A percentile compares a stretch with the other conserved stretches of the same genome.
phyloP scores from a whole-genome alignment of 2,888 invertebrate genomes.

The Stenoptilia bipunctidactyla region DNA sequence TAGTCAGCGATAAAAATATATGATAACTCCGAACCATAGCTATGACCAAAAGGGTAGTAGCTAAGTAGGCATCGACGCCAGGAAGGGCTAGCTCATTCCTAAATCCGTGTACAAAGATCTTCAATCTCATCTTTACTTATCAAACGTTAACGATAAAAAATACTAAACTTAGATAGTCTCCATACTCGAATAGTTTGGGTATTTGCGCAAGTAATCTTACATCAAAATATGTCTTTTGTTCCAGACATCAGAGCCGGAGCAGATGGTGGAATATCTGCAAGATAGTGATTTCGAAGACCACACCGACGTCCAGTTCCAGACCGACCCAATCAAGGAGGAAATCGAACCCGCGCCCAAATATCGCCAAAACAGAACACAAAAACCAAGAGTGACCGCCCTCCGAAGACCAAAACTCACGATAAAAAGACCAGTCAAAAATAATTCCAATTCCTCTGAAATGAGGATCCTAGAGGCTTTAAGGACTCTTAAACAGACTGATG shows the following conservation, averaged over 20 bases:
- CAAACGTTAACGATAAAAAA: too few relatives aligned
- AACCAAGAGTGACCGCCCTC: not conserved
- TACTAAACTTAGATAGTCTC: too few relatives aligned
- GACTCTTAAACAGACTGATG: constrained; percentile 27
- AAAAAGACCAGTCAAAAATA: constrained; percentile 17
- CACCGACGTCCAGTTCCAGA: not conserved
- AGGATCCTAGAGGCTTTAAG: constrained; percentile 26
- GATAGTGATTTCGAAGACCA: not conserved
- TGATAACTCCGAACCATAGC: too few relatives aligned
- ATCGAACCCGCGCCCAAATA: not conserved
- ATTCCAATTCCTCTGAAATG: constrained; percentile 17
- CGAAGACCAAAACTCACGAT: not conserved
- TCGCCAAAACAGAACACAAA: not conserved
- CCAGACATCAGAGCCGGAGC: not conserved
- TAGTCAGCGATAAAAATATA: too few relatives aligned
- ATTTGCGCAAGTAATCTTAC: not conserved
- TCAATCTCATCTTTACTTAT: too few relatives aligned
- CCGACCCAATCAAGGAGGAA: not conserved
- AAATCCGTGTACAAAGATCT: too few relatives aligned
- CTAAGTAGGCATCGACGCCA: too few relatives aligned
- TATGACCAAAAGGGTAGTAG: too few relatives aligned
- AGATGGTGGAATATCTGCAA: not conserved
- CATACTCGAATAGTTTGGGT: too few relatives aligned
- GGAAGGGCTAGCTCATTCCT: too few relatives aligned
- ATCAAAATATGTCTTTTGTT: not conserved